Conservation (phyloP, 2,113 vertebrate genomes). For the Calonectris borealis region DNA sequence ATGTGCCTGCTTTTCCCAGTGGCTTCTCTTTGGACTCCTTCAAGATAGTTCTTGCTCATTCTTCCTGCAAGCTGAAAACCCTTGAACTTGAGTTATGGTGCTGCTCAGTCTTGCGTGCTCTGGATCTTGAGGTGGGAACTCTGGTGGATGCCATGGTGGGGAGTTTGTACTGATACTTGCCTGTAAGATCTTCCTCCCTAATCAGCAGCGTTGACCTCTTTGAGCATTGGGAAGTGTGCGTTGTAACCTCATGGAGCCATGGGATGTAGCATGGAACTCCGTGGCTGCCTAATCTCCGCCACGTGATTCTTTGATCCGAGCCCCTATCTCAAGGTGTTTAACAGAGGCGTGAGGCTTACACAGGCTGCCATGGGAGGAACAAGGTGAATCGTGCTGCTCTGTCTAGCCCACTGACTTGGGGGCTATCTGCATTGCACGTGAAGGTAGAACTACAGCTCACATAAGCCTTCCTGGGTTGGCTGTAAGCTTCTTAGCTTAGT, state of each 20-base stretch:
- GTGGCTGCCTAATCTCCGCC: background rate
- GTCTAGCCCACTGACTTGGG: background rate
- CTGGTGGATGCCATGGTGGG: background rate
- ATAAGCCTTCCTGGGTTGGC: background rate
- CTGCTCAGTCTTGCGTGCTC: accelerated
- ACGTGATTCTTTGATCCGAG: background rate
- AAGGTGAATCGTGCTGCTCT: background rate
- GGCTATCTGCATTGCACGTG: background rate
- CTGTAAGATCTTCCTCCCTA: background rate
- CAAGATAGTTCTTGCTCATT: background rate
- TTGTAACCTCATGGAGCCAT: background rate
- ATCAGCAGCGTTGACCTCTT: background rate
- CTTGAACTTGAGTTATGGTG: background rate
- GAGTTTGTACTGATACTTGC: background rate
- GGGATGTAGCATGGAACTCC: background rate
- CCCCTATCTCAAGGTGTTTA: background rate
- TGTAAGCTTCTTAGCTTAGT: background rate
- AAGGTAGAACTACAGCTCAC: background rate
- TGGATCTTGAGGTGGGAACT: background rate
- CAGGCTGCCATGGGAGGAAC: background rate
- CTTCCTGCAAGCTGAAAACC: background rate
- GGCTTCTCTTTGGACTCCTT: background rate
- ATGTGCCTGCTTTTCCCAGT: background rate
- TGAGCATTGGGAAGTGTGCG: accelerated
- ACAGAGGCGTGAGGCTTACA: background rate